Evolutionary conservation across 2,797 vertebrate species (phyloP).

Genomic region (Gymnopithys bicolor): DNA sequence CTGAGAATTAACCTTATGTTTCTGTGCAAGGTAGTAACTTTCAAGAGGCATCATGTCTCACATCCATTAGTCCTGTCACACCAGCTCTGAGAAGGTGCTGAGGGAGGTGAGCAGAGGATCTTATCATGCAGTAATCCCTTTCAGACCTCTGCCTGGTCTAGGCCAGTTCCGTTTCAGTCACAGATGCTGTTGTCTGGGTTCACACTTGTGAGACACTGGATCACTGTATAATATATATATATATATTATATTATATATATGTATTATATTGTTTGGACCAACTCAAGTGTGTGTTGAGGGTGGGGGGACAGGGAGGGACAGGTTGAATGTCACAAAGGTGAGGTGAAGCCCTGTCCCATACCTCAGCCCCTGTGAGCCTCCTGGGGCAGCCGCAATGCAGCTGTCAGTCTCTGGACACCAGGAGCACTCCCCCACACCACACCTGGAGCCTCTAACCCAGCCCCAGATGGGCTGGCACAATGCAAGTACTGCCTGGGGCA

Average conservation of each 20-base stretch:
- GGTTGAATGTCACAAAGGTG: background rate
- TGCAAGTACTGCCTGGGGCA: background rate
- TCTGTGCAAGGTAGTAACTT: background rate
- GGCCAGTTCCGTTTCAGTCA: background rate
- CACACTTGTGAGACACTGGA: background rate
- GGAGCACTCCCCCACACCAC: background rate
- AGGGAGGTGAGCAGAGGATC: background rate
- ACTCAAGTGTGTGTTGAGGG: background rate
- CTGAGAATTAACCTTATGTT: background rate
- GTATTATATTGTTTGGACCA: background rate
- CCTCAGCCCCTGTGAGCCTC: background rate
- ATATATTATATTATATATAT: background rate
- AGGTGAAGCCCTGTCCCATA: background rate
- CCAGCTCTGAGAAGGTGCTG: background rate
- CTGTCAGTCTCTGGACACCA: background rate
- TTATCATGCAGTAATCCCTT: background rate
- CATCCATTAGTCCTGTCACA: background rate
- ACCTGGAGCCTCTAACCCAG: background rate
- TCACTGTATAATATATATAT: background rate
- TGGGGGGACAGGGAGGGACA: too few relatives aligned
- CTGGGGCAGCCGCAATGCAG: background rate
- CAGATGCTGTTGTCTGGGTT: background rate
- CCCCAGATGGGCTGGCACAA: background rate
- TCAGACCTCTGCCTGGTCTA: background rate
- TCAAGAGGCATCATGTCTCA: background rate